phyloP scores from a whole-genome alignment of 2,797 vertebrate species.

The Loriculus beryllinus region DNA sequence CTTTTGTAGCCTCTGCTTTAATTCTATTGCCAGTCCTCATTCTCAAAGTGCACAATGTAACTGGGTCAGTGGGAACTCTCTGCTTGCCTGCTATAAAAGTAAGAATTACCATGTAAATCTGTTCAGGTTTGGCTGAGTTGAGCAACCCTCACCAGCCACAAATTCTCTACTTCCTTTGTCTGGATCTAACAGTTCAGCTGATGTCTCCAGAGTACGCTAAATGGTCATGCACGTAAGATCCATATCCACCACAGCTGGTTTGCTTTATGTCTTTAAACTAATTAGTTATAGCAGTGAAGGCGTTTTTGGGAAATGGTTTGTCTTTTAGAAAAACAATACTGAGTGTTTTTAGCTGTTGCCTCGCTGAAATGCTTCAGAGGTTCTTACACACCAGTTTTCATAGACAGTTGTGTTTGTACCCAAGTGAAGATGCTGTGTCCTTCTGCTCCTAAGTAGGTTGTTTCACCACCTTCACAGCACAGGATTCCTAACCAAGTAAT shows the following conservation, averaged over 20 bases:
- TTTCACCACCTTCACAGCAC: not conserved
- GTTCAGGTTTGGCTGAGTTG: not conserved
- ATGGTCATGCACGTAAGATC: not conserved
- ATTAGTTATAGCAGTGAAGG: constrained; percentile 51
- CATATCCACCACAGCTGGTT: constrained; percentile 33
- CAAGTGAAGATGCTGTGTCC: not conserved
- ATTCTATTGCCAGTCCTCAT: not conserved
- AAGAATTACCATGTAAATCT: not conserved
- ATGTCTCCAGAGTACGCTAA: not conserved
- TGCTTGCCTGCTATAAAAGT: constrained; percentile 17
- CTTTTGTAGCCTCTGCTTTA: not conserved
- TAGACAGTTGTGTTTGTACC: not conserved
- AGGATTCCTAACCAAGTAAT: not conserved
- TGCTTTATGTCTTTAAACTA: constrained; percentile 45
- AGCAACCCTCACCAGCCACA: not conserved
- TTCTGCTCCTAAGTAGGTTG: not conserved
- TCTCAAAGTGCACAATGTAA: not conserved
- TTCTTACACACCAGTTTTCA: not conserved
- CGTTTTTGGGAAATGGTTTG: constrained; percentile 53
- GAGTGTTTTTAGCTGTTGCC: constrained; percentile 23
- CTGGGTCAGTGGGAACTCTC: not conserved
- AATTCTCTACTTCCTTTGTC: constrained; percentile 23
- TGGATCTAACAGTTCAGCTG: constrained; percentile 11
- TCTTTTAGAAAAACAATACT: constrained; percentile 45
- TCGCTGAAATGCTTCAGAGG: constrained; percentile 54